Evolutionary conservation across 2,797 vertebrate genomes (phyloP).

Genomic region (Sebastes glaucus): DNA sequence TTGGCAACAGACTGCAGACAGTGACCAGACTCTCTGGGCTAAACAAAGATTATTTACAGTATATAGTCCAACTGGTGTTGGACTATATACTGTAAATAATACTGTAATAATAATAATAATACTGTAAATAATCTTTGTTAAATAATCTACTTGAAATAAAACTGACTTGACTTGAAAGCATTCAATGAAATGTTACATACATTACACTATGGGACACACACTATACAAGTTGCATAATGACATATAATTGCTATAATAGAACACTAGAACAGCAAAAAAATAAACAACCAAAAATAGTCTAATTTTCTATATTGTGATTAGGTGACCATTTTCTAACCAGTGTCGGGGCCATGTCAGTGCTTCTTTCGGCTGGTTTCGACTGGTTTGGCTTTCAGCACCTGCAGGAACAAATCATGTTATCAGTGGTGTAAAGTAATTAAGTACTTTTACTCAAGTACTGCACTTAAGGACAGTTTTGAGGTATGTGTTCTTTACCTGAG

Average conservation of each 20-base stretch:
- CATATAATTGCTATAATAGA: neutral
- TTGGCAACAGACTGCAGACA: neutral
- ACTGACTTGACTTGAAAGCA: neutral
- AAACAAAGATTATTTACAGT: neutral
- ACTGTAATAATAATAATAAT: too few species aligned
- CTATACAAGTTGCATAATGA: neutral
- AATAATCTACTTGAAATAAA: neutral
- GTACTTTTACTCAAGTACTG: too few species aligned
- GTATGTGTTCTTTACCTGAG: too few species aligned
- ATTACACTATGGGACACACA: neutral
- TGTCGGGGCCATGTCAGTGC: constrained; percentile 67
- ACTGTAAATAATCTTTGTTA: too few species aligned
- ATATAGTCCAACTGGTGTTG: neutral
- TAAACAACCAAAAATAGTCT: neutral
- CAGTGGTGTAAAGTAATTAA: too few species aligned
- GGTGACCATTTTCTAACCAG: constrained; percentile 49
- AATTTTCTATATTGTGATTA: neutral
- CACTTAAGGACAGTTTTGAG: too few species aligned
- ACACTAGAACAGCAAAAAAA: neutral
- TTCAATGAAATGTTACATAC: neutral
- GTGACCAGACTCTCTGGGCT: neutral
- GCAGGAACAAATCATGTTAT: neutral
- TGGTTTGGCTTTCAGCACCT: constrained; percentile 17
- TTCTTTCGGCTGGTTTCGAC: neutral
- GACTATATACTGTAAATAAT: too few species aligned